Evolutionary conservation across 2,888 invertebrate genomes (phyloP), one percentile per base, ranked within the genome.

Genomic region (Trissolcus japonicus): DNA sequence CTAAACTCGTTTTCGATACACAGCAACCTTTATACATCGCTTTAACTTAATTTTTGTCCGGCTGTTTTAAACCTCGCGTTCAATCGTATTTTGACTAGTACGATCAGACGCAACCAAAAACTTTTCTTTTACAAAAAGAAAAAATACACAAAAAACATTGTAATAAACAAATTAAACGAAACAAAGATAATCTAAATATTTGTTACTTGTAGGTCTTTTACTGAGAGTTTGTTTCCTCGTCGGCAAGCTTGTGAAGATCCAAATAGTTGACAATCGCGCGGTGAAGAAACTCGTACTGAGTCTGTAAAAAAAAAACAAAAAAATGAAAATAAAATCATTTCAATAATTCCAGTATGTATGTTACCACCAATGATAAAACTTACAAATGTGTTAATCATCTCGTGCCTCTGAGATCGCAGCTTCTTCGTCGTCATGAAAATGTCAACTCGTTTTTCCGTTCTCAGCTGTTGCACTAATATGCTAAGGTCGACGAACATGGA

Each of bases 261-360:
- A 95, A 94, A 88, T 96, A 96, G 91, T 96, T 96, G 81, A 95
- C 92, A 90, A 96, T 95, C 89, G 96, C 96, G 91, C 96, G 94
- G 91, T 97, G 95, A 85, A 97, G 92, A 91, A 96, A 96, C 92
- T 96, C 96, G 90, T 96, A 97, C 91, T 96, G 96, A 89, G 95
- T 93, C 96, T 96, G 91, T 35, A 91, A 65, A 17, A 41, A 19
- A 7, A 3, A 54, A 29, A n/a, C n/a, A 54, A 21, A n/a, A 25
- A 21, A 14, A 50, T 21, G 51, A 17, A 51, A 19, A 1, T 11
- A 21, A 51, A 51, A 17, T 48, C 16, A 48, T 48, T 48, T n/a
- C 16, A 48, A 43, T 6, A 14, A 11, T 48, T 48, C 16, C 2
- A 4, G 48, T 16, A 16, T 6, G 4, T 43, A n/a, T 43, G 11